Percentiles rank a stretch among this genome's conserved stretches.
Evolutionary conservation across 1,140 invertebrate genomes (phyloP).

Genomic region (Laupala kohalensis): DNA sequence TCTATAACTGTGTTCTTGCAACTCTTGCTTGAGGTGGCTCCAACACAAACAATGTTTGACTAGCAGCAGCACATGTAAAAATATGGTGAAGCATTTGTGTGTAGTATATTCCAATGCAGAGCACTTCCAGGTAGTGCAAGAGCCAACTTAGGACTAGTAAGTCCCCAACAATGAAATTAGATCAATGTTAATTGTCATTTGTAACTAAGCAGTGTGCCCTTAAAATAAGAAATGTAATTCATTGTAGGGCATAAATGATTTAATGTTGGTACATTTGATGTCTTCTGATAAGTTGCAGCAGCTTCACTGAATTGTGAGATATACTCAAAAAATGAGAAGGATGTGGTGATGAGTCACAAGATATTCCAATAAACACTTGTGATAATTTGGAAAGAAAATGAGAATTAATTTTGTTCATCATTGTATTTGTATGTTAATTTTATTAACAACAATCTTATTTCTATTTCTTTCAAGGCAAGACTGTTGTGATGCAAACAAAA

Average conservation of each 20-base stretch:
- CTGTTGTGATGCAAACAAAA: neutral
- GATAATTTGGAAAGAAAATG: neutral
- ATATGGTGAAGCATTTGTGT: neutral
- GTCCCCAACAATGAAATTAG: neutral
- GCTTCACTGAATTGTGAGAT: no score
- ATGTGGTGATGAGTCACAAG: neutral
- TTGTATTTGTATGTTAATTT: neutral
- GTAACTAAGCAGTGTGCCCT: neutral
- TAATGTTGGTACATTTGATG: neutral
- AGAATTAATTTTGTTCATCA: neutral
- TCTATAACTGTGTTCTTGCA: constrained; percentile 80
- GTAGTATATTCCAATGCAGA: neutral
- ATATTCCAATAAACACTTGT: neutral
- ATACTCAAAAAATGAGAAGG: no score
- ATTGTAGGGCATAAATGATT: no score
- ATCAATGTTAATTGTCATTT: neutral
- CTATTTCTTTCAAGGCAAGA: neutral
- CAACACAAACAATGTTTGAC: constrained; percentile 64
- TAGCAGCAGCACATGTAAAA: constrained; percentile 18
- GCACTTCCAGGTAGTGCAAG: neutral
- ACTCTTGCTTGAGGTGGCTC: constrained; percentile 79
- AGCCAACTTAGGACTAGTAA: neutral
- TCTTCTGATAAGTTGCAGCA: neutral
- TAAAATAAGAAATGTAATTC: neutral
- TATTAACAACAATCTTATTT: neutral